These are phyloP conservation scores for Cheirogaleus major DNA, from an alignment of 2,797 vertebrate species.

Conservation along the genomic window DNA sequence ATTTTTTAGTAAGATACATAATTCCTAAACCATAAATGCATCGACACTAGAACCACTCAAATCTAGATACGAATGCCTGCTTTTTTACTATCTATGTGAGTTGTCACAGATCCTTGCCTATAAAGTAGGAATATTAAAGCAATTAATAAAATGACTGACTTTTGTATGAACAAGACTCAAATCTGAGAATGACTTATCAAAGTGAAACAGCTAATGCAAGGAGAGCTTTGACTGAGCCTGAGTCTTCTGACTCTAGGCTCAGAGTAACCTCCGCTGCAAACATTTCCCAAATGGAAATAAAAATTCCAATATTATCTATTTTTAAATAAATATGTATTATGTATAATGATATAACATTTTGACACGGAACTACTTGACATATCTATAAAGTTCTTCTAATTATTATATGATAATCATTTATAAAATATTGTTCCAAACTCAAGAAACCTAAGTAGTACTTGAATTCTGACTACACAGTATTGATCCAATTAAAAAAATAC, in stretches of 20 bases:
- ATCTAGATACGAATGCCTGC: not conserved
- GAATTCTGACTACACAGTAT: not conserved
- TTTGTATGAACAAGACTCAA: not conserved
- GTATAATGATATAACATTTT: not conserved
- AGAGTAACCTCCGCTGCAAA: not conserved
- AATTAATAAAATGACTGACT: not conserved
- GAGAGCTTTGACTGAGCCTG: not conserved
- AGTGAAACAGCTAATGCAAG: not conserved
- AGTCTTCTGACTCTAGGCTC: not conserved
- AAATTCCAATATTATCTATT: not conserved
- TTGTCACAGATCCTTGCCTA: not conserved
- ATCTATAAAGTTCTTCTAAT: not conserved
- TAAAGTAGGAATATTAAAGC: not conserved
- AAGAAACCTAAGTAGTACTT: not conserved
- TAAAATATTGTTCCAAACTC: not conserved
- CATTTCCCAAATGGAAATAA: not conserved
- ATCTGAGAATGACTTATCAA: not conserved
- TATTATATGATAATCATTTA: not conserved
- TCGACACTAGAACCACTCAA: not conserved
- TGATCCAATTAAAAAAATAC: not conserved
- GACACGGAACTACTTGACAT: not conserved
- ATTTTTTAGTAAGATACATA: not conserved
- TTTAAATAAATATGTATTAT: not conserved
- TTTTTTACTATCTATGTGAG: not conserved
- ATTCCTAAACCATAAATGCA: not conserved